phyloP scores from a whole-genome alignment of 2,888 invertebrate species.

The Tachina grossa region DNA sequence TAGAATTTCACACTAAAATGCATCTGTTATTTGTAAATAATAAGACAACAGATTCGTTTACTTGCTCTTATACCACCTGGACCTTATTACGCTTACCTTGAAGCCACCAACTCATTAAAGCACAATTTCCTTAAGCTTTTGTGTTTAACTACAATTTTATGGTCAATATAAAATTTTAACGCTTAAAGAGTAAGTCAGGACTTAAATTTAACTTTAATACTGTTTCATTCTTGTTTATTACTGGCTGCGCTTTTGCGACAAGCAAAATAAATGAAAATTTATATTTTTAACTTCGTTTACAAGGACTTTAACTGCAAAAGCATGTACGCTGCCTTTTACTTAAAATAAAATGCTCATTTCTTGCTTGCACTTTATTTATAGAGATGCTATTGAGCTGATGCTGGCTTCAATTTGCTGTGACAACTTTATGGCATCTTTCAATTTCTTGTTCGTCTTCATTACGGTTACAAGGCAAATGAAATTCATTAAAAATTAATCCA shows the following conservation, averaged over 20 bases:
- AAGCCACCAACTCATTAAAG: too few species aligned
- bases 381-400: background rate
- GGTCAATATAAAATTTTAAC: background rate
- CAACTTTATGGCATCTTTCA: conserved; percentile 67
- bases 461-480: conserved; percentile 69
- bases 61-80: too few species aligned
- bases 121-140: too few species aligned
- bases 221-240: conserved; percentile 62
- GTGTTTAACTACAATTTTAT: too few species aligned
- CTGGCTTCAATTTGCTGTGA: conserved; percentile 7
- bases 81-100: too few species aligned
- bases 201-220: conserved; percentile 46
- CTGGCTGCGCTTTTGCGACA: conserved; percentile 2
- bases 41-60: too few species aligned
- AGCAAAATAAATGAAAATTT: background rate
- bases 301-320: background rate
- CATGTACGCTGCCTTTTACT: background rate
- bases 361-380: conserved; percentile 18
- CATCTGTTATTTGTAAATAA: too few species aligned
- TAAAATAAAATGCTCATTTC: conserved; percentile 9
- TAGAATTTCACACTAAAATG: too few species aligned
- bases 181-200: background rate
- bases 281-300: background rate
- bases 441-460: conserved; percentile 48
- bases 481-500: conserved; percentile 81